Evolutionary conservation across 2,888 invertebrate genomes (phyloP), one percentile per base, ranked within the genome.

Genomic region (Ormia ochracea): DNA sequence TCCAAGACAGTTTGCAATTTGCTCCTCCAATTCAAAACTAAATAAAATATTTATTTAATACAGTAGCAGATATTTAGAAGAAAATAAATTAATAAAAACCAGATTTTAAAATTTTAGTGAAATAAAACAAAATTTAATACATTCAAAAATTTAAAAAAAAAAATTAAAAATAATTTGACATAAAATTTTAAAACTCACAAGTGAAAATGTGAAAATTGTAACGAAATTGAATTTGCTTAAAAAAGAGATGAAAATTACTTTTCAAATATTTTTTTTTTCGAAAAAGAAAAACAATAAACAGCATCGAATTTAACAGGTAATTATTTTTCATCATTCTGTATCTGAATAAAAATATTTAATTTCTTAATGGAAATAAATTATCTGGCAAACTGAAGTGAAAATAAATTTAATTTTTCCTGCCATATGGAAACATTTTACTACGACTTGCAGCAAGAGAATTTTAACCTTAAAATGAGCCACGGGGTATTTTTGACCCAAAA

Each of bases 1-100:
- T 85, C 88, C 85, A 86, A 88, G 87, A 86, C 89, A 88, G 90
- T 89, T 88, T 87, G 85, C 45, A 87, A 84, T 85, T 84, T 52
- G 76, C 81, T 79, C 81, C 81, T 77, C 61, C 17, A 66, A 12
- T 50, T 54, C n/a, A 54, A 56, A 4, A 59, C 14, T 58, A 69
- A 63, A 52, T 50, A 48, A 74, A n/a, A 78, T 73, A 70, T 65
- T 81, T 21, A 2, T 48, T 72, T 63, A 31, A 63, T 26, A 50
- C 26, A 23, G 2, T 33, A 48, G 31, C 38, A 61, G 14, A 23
- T 28, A 52, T 14, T 28, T 12, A 36, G 12, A 21, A 52, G 65
- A 52, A 48, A 23, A 7, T 69, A 4, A 43, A 50, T 23, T 4
- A 58, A 54, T 52, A 28, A 56, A n/a, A n/a, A n/a, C n/a, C n/a